These are phyloP conservation scores for Melanotaenia boesemani DNA, from an alignment of 2,797 vertebrate genomes.

Conservation along the genomic window DNA sequence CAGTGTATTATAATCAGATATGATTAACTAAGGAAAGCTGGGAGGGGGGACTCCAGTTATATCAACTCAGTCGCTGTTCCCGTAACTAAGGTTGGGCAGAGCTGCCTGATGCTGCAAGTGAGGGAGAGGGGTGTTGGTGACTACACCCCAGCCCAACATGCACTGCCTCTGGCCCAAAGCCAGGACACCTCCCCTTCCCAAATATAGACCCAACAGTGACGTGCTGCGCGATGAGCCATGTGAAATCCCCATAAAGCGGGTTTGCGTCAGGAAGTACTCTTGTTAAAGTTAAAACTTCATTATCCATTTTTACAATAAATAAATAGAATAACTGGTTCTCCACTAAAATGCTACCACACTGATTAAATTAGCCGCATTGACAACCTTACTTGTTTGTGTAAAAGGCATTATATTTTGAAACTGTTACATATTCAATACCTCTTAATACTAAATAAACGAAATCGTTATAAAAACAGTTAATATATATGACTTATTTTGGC, in stretches of 20 bases:
- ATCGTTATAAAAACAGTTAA: background rate
- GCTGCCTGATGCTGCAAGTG: conserved; percentile 44
- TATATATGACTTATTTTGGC: background rate
- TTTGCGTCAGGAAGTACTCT: conserved; percentile 73
- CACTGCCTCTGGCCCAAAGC: conserved; percentile 64
- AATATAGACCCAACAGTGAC: conserved; percentile 84
- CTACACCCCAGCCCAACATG: conserved; percentile 73
- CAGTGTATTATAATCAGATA: background rate
- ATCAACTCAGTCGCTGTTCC: conserved; percentile 46
- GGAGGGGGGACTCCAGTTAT: conserved; percentile 24
- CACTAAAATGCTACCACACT: background rate
- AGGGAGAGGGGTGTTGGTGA: conserved; percentile 54
- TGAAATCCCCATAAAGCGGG: conserved; percentile 80
- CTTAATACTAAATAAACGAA: background rate
- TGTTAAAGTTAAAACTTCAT: conserved; percentile 42
- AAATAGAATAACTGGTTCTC: background rate
- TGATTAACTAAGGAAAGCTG: background rate
- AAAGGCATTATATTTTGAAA: background rate
- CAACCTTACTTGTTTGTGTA: background rate
- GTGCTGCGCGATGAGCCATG: conserved; percentile 77
- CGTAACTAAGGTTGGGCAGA: conserved; percentile 39
- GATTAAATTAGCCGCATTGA: background rate
- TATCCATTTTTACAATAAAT: background rate
- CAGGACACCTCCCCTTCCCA: conserved; percentile 81
- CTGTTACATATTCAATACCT: background rate